phyloP scores from a whole-genome alignment of 2,888 invertebrate species.

The Sericinus montela region DNA sequence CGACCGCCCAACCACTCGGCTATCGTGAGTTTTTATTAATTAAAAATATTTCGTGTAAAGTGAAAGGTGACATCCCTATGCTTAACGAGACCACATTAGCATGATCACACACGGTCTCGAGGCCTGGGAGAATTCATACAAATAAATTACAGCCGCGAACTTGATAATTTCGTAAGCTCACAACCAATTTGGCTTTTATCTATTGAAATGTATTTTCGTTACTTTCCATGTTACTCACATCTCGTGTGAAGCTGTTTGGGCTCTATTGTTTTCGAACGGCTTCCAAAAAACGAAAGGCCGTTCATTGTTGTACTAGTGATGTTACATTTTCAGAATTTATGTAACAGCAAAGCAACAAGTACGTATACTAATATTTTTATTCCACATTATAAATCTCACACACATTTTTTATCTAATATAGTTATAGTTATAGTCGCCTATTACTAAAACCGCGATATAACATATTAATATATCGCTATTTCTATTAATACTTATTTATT shows the following conservation, averaged over 20 bases:
- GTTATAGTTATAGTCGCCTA: no score
- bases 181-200: conserved; percentile 66
- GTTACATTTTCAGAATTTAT: not conserved
- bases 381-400: no score
- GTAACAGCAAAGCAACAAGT: not conserved
- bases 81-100: conserved; percentile 58
- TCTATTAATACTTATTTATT: no score
- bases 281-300: conserved; percentile 27
- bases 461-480: no score
- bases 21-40: not conserved
- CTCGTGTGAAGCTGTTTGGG: conserved; percentile 54
- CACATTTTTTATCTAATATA: no score
- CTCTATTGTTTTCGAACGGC: conserved; percentile 56
- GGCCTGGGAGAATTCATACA: conserved; percentile 62
- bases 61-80: conserved; percentile 23
- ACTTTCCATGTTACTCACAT: conserved; percentile 55
- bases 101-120: conserved; percentile 60
- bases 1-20: no score
- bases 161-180: conserved; percentile 70
- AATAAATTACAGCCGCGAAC: conserved; percentile 63
- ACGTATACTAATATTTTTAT: no score
- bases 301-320: conserved; percentile 18
- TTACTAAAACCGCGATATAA: no score
- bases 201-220: conserved; percentile 77
- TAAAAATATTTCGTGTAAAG: not conserved